Evolutionary conservation across 2,797 vertebrate species (phyloP).

Genomic region (Epinephelus malabaricus): DNA sequence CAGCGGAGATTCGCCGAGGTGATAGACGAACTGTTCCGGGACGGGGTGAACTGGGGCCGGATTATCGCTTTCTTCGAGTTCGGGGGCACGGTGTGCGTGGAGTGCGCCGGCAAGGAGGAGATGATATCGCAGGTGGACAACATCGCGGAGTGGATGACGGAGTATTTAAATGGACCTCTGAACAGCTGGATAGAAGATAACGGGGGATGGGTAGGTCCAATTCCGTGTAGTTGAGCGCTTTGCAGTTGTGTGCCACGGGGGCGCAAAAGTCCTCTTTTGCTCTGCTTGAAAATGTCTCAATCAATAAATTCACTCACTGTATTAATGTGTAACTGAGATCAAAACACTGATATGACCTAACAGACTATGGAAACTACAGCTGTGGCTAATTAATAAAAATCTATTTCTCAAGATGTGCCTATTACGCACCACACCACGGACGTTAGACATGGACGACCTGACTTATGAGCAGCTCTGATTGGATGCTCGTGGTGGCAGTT

Average conservation of each 20-base stretch:
- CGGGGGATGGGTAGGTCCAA: conserved; percentile 97
- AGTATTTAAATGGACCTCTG: conserved; percentile 96
- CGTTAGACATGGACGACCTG: conserved; percentile 42
- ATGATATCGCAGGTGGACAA: conserved; percentile 93
- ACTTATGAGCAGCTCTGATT: conserved; percentile 53
- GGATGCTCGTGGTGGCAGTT: conserved; percentile 69
- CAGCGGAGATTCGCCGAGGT: conserved; percentile 93
- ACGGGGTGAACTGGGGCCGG: conserved; percentile 98
- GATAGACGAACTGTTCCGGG: conserved; percentile 97
- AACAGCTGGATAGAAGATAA: conserved; percentile 98
- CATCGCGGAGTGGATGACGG: conserved; percentile 97
- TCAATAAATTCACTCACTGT: neutral
- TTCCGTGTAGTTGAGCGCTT: conserved; percentile 56
- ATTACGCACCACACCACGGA: conserved; percentile 56
- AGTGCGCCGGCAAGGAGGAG: conserved; percentile 94
- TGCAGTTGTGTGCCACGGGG: conserved; percentile 60
- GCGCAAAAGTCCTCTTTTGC: conserved; percentile 50
- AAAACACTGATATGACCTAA: neutral
- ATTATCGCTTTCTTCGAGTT: conserved; percentile 99
- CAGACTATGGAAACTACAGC: conserved; percentile 31
- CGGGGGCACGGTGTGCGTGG: conserved; percentile 95
- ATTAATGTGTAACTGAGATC: neutral
- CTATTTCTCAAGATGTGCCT: conserved; percentile 34
- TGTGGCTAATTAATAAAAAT: conserved; percentile 36
- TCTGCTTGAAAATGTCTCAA: neutral